Base-by-base conservation (phyloP, 2,888 invertebrate species). In the Drosophila histrio region DNA sequence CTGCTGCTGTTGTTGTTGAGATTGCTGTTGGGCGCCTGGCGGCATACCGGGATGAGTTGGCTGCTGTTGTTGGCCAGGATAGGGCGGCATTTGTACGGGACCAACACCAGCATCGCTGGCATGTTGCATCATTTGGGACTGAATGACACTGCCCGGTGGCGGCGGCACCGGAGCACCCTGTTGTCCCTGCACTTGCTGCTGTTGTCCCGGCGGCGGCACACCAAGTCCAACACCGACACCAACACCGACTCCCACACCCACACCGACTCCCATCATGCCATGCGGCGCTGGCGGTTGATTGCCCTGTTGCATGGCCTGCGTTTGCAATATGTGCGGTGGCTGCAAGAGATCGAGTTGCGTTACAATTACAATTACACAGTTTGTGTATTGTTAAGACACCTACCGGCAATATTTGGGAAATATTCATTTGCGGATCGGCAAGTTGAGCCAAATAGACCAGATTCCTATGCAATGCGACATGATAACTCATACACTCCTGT, bases 401-500 rank as follows among this genome's bases (percentile, higher is more conserved):
- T 94, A 98, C 98, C 88, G 98, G 98, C 89, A 98, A 93, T 82
- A 98, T 93, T 60, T 95, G 95, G 90, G 97, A 96, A 74, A 98
- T 96, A 92, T 97, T 98, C 93, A 98, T 98, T 90, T 96, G 96
- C 15, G 97, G 96, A 93, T 99, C 99, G n/a, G 99, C 99, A 65
- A 99, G 94, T 22, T 98, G 97, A 7, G 99, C 98, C 81, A 99
- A 93, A 91, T 98, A 99, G 0, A 99, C 97, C 68, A 99, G 94
- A 93, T 99, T 99, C 76, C 98, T 93, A 91, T 99, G 99, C 72
- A 99, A 92, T 70, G 97, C 95, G 92, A 98, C 97, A 91, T 99
- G 98, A 91, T 97, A 97, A 93, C 97, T 97, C 91, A 97, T 94
- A 90, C 97, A 97, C 93, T 99, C 98, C 92, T 96, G 95, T 17